Conservation (phyloP, 2,797 vertebrate species). For the Scleropages formosus region DNA sequence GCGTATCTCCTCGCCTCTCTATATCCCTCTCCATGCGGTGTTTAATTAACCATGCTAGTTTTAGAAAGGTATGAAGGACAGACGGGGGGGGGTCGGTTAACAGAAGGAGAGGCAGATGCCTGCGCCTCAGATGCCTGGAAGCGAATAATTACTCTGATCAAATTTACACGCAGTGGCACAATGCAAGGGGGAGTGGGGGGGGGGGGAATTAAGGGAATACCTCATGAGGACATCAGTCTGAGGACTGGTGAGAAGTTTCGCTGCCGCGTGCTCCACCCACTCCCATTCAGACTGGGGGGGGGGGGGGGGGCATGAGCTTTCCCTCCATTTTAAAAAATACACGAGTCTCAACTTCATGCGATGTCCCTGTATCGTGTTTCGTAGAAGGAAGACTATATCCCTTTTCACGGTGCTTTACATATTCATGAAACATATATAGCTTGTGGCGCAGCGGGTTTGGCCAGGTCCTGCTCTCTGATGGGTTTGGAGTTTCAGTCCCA, state of each 20-base stretch:
- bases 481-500: too few species aligned
- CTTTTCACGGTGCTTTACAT: slow-evolving; percentile 58
- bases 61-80: slow-evolving; percentile 34
- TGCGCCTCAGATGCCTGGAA: slow-evolving; percentile 55
- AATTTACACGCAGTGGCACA: slow-evolving; percentile 54
- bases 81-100: slow-evolving; percentile 54
- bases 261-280: slow-evolving; percentile 44
- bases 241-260: slow-evolving; percentile 31
- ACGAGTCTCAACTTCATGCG: slow-evolving; percentile 53
- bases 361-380: slow-evolving; percentile 39
- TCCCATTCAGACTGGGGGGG: slow-evolving; percentile 33
- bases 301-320: slow-evolving; percentile 51
- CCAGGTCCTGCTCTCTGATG: too few species aligned
- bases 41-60: slow-evolving; percentile 31
- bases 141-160: slow-evolving; percentile 63
- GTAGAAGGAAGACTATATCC: slow-evolving; percentile 30
- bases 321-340: slow-evolving; percentile 70
- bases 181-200: slow-evolving; percentile 31
- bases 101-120: slow-evolving; percentile 73
- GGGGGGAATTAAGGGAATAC: slow-evolving; percentile 57
- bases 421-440: slow-evolving; percentile 44
- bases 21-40: background rate
- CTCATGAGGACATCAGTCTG: slow-evolving; percentile 36
- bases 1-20: background rate
- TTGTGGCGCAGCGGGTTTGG: too few species aligned